Evolutionary conservation across 2,113 vertebrate genomes (phyloP).

Genomic region (Clarias gariepinus): DNA sequence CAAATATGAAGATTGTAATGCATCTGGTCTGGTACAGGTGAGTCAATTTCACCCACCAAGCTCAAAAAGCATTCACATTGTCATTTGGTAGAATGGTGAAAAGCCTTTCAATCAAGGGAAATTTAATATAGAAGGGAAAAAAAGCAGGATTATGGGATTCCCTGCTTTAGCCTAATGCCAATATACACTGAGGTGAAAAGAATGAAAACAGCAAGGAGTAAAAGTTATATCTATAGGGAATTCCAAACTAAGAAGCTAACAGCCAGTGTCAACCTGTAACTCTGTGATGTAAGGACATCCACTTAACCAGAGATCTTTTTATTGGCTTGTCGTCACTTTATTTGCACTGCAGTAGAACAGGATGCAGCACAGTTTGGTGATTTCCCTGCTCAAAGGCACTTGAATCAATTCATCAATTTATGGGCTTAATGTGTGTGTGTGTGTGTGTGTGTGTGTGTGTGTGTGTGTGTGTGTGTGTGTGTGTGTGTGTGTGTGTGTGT

Average conservation of each 20-base stretch:
- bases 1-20: neutral
- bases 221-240: neutral
- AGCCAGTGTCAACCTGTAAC: neutral
- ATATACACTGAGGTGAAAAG: neutral
- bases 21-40: neutral
- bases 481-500: no score
- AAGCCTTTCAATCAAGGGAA: neutral
- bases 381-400: neutral
- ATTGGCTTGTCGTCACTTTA: neutral
- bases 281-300: neutral
- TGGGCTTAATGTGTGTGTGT: neutral
- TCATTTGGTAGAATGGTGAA: neutral
- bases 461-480: neutral
- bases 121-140: neutral
- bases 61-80: neutral
- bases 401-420: neutral
- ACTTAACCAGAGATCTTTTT: neutral
- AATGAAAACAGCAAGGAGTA: neutral
- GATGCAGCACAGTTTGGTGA: neutral
- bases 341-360: constrained; percentile 3
- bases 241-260: neutral
- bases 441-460: neutral
- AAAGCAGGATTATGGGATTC: neutral
- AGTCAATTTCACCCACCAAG: neutral
- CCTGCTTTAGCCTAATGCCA: neutral